Conservation (phyloP, 1,140 invertebrate species). For the Drosophila parvula region DNA sequence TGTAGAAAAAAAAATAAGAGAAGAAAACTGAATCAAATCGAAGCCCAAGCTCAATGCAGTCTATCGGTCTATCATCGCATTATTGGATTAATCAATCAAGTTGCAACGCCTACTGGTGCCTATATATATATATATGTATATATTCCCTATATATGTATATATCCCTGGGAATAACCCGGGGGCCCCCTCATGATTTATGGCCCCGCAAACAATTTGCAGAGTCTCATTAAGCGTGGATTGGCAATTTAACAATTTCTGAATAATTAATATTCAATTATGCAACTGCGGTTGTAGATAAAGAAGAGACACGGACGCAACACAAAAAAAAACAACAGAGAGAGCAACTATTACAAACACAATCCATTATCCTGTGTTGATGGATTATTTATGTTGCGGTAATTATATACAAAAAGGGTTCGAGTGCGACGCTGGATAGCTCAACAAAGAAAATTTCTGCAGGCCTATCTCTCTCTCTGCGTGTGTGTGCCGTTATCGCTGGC, state of each 20-base stretch:
- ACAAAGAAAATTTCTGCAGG: slow-evolving; percentile 57
- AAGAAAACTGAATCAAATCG: neutral
- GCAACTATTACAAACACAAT: slow-evolving; percentile 55
- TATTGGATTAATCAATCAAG: slow-evolving; percentile 80
- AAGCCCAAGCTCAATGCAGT: slow-evolving; percentile 1
- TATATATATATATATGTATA: neutral
- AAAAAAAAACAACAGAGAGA: neutral
- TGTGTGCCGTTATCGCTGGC: slow-evolving; percentile 40
- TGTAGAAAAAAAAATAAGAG: slow-evolving; percentile 3
- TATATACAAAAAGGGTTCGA: slow-evolving; percentile 55
- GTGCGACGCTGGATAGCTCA: neutral
- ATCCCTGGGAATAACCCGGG: neutral
- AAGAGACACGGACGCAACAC: neutral
- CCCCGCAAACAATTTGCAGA: slow-evolving; percentile 14
- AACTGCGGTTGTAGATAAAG: slow-evolving; percentile 47
- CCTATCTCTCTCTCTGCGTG: slow-evolving; percentile 1
- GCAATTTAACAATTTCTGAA: slow-evolving; percentile 79
- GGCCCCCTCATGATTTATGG: slow-evolving; percentile 55
- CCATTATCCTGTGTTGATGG: slow-evolving; percentile 67
- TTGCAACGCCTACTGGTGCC: slow-evolving; percentile 37
- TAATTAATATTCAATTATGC: slow-evolving; percentile 82
- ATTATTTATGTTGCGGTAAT: slow-evolving; percentile 76
- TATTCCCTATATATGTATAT: neutral
- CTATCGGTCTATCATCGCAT: slow-evolving; percentile 52
- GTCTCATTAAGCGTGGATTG: slow-evolving; percentile 52